Conservation (phyloP, 1,140 invertebrate species). For the Drosophila oshimai region DNA sequence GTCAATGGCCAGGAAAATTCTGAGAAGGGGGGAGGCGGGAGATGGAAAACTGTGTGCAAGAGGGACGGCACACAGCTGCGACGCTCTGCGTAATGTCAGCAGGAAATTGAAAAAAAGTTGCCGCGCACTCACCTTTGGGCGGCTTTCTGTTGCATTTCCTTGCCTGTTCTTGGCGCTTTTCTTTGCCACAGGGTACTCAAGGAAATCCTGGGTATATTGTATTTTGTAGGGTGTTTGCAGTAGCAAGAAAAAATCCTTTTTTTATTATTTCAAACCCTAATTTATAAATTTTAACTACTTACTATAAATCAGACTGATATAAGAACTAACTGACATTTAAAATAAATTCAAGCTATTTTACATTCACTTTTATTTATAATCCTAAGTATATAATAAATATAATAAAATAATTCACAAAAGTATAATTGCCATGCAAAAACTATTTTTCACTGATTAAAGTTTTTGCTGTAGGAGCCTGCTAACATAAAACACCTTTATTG, state of each 20-base stretch:
- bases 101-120: slow-evolving; percentile 74
- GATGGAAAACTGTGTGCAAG: neutral
- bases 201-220: neutral
- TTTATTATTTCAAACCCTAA: too few relatives aligned
- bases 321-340: too few relatives aligned
- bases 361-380: neutral
- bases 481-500: neutral
- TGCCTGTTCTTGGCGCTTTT: slow-evolving; percentile 29
- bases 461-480: neutral
- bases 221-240: too few relatives aligned
- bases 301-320: too few relatives aligned
- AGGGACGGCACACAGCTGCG: slow-evolving; percentile 6
- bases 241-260: too few relatives aligned
- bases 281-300: too few relatives aligned
- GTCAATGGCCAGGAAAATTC: slow-evolving; percentile 67
- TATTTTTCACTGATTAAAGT: neutral
- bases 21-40: slow-evolving; percentile 3
- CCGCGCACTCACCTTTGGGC: slow-evolving; percentile 36
- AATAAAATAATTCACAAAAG: neutral
- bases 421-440: neutral
- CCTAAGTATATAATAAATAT: too few relatives aligned
- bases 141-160: slow-evolving; percentile 43
- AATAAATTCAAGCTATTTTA: too few relatives aligned
- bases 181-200: slow-evolving; percentile 3
- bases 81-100: slow-evolving; percentile 55